A percentile compares a stretch with the other conserved stretches of the same genome.
Evolutionary conservation across 2,797 vertebrate species (phyloP).

Genomic region (Oreochromis mossambicus): DNA sequence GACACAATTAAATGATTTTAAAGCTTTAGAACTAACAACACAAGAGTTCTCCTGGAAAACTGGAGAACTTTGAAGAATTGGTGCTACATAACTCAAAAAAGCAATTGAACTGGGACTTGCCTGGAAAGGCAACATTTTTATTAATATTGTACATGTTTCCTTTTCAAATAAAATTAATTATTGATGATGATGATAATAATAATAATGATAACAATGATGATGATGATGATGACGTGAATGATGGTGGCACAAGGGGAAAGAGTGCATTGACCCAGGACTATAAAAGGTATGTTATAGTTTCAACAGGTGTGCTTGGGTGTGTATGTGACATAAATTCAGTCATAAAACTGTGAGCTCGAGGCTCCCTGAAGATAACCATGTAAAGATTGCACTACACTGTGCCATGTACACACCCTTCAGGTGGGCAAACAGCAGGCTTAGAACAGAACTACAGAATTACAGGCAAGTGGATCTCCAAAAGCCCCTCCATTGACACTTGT

Average conservation of each 20-base stretch:
- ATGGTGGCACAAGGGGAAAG: neutral
- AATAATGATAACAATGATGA: rapidly evolving
- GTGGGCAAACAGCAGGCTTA: neutral
- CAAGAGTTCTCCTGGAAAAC: neutral
- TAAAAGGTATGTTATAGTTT: neutral
- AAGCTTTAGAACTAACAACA: neutral
- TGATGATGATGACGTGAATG: neutral
- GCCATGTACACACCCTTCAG: neutral
- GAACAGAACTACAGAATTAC: neutral
- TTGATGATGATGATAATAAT: neutral
- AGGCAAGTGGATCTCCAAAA: neutral
- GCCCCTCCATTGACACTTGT: neutral
- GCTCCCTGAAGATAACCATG: neutral
- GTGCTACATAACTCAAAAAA: neutral
- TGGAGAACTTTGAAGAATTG: neutral
- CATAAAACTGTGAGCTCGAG: neutral
- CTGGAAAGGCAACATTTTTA: neutral
- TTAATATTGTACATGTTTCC: neutral
- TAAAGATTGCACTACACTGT: neutral
- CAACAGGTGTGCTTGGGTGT: neutral
- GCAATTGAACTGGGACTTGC: neutral
- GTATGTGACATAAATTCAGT: neutral
- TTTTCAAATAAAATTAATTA: neutral
- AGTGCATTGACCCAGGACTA: neutral
- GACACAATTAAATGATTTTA: neutral